These are phyloP conservation scores for Oreamnos americanus DNA, from an alignment of 2,113 vertebrate species.

Conservation along the genomic window DNA sequence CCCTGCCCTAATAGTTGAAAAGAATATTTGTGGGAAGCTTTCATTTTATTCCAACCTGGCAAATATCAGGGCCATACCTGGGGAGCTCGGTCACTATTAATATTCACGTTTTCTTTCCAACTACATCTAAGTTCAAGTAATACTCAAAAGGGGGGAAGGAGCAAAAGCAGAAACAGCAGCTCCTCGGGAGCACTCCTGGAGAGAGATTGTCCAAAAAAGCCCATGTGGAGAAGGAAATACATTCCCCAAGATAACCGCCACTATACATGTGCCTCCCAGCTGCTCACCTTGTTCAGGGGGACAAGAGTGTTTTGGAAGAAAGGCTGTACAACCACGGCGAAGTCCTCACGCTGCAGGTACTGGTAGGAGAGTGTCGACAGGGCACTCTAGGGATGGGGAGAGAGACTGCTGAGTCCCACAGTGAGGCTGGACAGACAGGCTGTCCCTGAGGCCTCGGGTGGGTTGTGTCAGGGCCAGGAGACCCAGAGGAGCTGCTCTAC, in stretches of 20 bases:
- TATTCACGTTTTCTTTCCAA: background rate
- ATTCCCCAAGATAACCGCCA: rapidly evolving
- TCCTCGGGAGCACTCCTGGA: background rate
- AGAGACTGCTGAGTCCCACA: background rate
- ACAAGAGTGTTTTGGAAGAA: slow-evolving; percentile 87
- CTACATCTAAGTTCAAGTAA: background rate
- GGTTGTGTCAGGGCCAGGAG: background rate
- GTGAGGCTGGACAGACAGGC: background rate
- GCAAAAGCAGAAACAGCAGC: background rate
- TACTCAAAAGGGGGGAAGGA: background rate
- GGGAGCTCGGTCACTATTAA: background rate
- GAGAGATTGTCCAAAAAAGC: background rate
- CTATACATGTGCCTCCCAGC: rapidly evolving
- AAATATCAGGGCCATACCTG: background rate
- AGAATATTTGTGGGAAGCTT: background rate
- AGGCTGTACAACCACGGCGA: slow-evolving; percentile 87
- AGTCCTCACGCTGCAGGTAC: slow-evolving; percentile 87
- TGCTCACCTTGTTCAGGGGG: slow-evolving; percentile 84
- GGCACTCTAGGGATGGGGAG: slow-evolving; percentile 44
- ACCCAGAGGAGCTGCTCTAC: background rate
- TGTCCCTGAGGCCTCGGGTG: background rate
- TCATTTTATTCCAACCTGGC: background rate
- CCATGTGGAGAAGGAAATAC: background rate
- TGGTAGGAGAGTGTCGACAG: slow-evolving; percentile 73
- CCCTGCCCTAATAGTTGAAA: background rate